phyloP scores from a whole-genome alignment of 23 tunicate genomes.

The Trididemnum nubilum region DNA sequence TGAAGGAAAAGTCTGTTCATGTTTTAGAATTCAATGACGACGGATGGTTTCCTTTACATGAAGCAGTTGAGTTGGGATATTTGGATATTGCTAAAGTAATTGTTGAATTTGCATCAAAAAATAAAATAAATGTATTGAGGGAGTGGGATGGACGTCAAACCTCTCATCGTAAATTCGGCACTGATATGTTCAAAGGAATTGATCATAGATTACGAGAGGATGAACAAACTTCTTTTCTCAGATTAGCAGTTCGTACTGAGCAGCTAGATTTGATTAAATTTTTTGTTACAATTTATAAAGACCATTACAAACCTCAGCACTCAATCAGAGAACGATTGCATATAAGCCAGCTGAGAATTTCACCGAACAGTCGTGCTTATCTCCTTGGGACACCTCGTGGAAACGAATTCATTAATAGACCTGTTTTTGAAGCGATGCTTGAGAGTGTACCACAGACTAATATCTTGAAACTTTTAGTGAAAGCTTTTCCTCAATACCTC shows the following conservation, averaged over 20 bases:
- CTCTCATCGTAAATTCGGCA: not conserved
- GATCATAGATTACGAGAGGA: not conserved
- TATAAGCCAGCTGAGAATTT: too few species aligned
- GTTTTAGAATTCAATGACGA: not conserved
- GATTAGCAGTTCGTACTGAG: not conserved
- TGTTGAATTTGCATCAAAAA: not conserved
- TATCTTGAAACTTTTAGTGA: not conserved
- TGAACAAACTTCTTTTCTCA: not conserved
- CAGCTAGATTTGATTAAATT: not conserved
- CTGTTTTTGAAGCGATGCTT: not conserved
- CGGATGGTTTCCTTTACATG: not conserved
- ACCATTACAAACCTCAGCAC: too few species aligned
- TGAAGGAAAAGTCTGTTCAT: not conserved
- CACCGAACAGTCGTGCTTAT: too few species aligned
- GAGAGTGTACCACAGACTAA: not conserved
- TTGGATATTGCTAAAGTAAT: not conserved
- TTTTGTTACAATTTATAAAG: too few species aligned
- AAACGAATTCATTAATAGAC: too few species aligned
- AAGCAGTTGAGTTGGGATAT: not conserved
- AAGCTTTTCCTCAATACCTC: not conserved
- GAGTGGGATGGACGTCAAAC: not conserved
- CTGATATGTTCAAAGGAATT: not conserved
- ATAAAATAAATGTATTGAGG: not conserved
- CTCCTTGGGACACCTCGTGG: not conserved
- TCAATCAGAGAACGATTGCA: too few species aligned